Base-by-base conservation (phyloP, 1,140 invertebrate species). In the Apolygus lucorum region DNA sequence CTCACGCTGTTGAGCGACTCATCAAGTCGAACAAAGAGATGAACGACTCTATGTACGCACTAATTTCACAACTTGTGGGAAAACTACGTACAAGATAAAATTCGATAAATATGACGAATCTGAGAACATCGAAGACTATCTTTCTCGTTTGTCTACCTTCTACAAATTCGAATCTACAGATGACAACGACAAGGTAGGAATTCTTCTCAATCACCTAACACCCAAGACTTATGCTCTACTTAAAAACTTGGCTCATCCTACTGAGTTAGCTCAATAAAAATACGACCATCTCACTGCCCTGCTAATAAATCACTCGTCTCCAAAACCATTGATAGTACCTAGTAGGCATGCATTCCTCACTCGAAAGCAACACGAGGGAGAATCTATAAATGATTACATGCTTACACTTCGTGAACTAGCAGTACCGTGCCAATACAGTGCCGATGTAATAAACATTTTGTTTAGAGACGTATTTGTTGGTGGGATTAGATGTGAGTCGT, bases 141-240 rank as follows among this genome's bases (percentile, higher is more conserved):
- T n/a, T n/a, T n/a, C n/a, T n/a, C n/a, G n/a, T n/a, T n/a, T n/a
- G n/a, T n/a, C n/a, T n/a, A n/a, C n/a, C n/a, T n/a, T n/a, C n/a
- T n/a, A n/a, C n/a, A n/a, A n/a, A n/a, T n/a, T n/a, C n/a, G n/a
- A n/a, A n/a, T n/a, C n/a, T n/a, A n/a, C n/a, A n/a, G n/a, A n/a
- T n/a, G n/a, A n/a, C n/a, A n/a, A n/a, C n/a, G n/a, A n/a, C n/a
- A n/a, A n/a, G n/a, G n/a, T n/a, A n/a, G n/a, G n/a, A n/a, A n/a
- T n/a, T n/a, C n/a, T n/a, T n/a, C n/a, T n/a, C n/a, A n/a, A n/a
- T n/a, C n/a, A n/a, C n/a, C n/a, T n/a, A n/a, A n/a, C n/a, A n/a
- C n/a, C n/a, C n/a, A 29, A 65, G 21, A 65, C 63, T 65, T 65
- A 2, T 65, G 4, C 63, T 2, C 28, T 65, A 65, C 29, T 65